Base-by-base conservation (phyloP, 2,888 invertebrate genomes). In the Troides aeacus region DNA sequence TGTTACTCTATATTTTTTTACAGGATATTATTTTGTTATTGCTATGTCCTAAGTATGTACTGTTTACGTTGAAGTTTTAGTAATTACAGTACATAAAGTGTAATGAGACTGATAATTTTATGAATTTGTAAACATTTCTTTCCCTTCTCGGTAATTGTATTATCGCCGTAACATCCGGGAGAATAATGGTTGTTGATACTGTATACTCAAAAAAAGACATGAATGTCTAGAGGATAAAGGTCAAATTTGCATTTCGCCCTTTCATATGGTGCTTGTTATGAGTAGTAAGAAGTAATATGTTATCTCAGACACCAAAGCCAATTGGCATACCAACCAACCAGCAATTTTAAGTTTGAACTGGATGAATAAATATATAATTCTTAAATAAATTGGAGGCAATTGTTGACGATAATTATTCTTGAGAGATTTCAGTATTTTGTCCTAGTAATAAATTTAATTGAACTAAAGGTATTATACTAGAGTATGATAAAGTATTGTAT, bases 141-240 rank as follows among this genome's bases (percentile, higher is more conserved):
- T 69, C 71, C 30, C 24, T 75, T 75, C 72, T 70, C 73, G 72
- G 70, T 76, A 76, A 75, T 73, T 74, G 72, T 64, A 62, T 74
- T 75, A 74, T 75, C 75, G 70, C 72, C 63, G 68, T 68, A 58
- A 72, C 75, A 75, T 76, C 75, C 76, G 72, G 72, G 72, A 72
- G 63, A 72, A 68, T 36, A 42, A 36, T 2, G 18, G 23, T 39
- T 23, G 46, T n/a, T 23, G 39, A 39, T 30, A 62, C 58, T 62
- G 23, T 23, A 56, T 18, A 63, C 24, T 63, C 18, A 3, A 64
- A 50, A 63, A 58, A 68, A 50, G 12, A 18, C 63, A 58, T 36
- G 46, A 59, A 50, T 36, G 17, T 30, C 21, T 23, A 56, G 62
- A 24, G 39, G 24, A 62, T 21, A 66, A 50, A 66, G 66, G 60